phyloP scores from a whole-genome alignment of 1,140 invertebrate genomes.

The Colletes latitarsis region DNA sequence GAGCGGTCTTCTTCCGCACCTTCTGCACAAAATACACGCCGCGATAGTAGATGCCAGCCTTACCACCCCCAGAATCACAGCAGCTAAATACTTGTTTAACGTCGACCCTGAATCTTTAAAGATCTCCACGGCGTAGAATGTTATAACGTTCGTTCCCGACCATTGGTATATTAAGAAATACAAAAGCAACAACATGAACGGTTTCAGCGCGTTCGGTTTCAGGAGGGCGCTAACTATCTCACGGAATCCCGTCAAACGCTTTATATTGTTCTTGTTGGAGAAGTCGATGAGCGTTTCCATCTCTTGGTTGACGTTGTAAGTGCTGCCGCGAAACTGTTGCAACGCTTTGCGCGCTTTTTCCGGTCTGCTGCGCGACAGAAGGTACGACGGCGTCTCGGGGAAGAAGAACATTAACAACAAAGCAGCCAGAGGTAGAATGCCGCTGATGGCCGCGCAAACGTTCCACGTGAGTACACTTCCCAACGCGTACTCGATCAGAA shows the following conservation, averaged over 20 bases:
- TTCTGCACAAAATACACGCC: conserved; percentile 84
- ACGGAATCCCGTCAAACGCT: conserved; percentile 80
- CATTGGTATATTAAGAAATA: conserved; percentile 89
- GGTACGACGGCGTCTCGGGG: conserved; percentile 88
- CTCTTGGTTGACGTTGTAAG: conserved; percentile 84
- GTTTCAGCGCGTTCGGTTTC: conserved; percentile 84
- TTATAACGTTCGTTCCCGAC: conserved; percentile 88
- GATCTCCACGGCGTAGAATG: conserved; percentile 90
- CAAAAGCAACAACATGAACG: conserved; percentile 84
- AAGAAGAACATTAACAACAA: conserved; percentile 84
- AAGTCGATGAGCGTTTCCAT: conserved; percentile 84
- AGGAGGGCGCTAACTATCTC: conserved; percentile 83
- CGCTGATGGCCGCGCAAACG: conserved; percentile 83
- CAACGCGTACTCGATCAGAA: conserved; percentile 84
- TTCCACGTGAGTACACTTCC: conserved; percentile 84
- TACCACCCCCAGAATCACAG: conserved; percentile 86
- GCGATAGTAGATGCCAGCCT: conserved; percentile 84
- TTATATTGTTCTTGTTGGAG: conserved; percentile 84
- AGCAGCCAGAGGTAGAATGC: conserved; percentile 82
- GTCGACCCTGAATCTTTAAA: conserved; percentile 85
- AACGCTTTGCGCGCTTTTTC: conserved; percentile 84
- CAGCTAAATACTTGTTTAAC: conserved; percentile 84
- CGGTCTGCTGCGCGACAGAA: conserved; percentile 84
- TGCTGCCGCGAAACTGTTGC: conserved; percentile 84
- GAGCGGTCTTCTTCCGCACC: conserved; percentile 85